phyloP scores from a whole-genome alignment of 2,113 vertebrate species.

The Pollimyrus isidori region DNA sequence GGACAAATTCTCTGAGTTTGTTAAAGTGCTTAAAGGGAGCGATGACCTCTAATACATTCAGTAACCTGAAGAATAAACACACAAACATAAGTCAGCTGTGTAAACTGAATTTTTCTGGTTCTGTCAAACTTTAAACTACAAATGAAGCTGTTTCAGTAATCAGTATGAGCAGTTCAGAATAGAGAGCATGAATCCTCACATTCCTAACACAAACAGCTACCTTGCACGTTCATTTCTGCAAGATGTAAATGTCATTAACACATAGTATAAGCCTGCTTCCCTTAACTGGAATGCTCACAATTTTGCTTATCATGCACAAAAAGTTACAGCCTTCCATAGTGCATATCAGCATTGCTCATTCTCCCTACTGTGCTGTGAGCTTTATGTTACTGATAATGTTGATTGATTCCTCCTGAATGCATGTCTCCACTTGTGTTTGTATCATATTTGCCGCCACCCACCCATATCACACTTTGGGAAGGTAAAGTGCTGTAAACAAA shows the following conservation, averaged over 20 bases:
- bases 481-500: background rate
- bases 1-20: slow-evolving; percentile 99
- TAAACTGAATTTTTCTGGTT: background rate
- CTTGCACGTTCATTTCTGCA: background rate
- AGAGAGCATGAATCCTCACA: background rate
- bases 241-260: background rate
- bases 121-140: background rate
- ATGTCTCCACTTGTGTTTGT: background rate
- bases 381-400: background rate
- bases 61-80: slow-evolving; percentile 64
- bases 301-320: background rate
- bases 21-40: slow-evolving; percentile 99
- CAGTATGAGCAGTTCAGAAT: background rate
- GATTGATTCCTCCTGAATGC: background rate
- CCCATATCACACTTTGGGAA: too few species aligned
- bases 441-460: too few species aligned
- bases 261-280: background rate
- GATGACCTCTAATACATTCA: slow-evolving; percentile 97
- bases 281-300: background rate
- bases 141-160: background rate
- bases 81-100: background rate
- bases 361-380: background rate
- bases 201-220: background rate
- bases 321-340: background rate
- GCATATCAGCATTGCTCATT: background rate